A percentile compares a stretch with the other conserved stretches of the same genome.
Conservation (phyloP, 2,113 vertebrate species). For the Cervus canadensis region DNA sequence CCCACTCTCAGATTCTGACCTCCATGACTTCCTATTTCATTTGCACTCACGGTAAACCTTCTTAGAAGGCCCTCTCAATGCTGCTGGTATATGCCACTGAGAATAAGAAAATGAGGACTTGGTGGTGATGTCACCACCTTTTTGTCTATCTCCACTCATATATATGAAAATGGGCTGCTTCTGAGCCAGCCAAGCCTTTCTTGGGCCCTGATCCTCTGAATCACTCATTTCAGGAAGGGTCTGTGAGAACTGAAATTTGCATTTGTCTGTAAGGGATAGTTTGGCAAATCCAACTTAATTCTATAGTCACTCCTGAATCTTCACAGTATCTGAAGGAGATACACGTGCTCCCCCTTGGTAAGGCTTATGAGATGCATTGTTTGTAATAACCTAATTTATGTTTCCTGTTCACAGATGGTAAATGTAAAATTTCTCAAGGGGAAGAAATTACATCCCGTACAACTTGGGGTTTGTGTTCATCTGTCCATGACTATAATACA, state of each 20-base stretch:
- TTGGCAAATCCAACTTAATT: background rate
- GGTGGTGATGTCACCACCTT: background rate
- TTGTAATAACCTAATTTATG: background rate
- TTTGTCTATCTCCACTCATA: slow-evolving; percentile 5
- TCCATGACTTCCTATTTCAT: background rate
- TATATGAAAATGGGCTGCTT: slow-evolving; percentile 32
- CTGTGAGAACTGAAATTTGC: background rate
- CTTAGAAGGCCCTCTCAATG: background rate
- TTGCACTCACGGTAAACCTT: background rate
- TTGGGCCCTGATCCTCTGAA: background rate
- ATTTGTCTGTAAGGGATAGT: background rate
- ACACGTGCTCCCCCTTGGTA: background rate
- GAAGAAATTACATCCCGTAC: background rate
- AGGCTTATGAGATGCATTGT: background rate
- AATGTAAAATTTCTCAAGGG: background rate
- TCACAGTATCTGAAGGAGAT: background rate
- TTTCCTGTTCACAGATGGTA: background rate
- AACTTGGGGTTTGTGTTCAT: background rate
- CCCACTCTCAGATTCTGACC: background rate
- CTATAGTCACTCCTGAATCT: background rate
- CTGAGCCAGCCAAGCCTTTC: background rate
- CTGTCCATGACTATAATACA: background rate
- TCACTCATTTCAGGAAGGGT: background rate
- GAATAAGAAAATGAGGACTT: background rate
- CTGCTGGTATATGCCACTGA: background rate